Evolutionary conservation across 2,888 invertebrate genomes (phyloP).

Genomic region (Tetragonula carbonaria): DNA sequence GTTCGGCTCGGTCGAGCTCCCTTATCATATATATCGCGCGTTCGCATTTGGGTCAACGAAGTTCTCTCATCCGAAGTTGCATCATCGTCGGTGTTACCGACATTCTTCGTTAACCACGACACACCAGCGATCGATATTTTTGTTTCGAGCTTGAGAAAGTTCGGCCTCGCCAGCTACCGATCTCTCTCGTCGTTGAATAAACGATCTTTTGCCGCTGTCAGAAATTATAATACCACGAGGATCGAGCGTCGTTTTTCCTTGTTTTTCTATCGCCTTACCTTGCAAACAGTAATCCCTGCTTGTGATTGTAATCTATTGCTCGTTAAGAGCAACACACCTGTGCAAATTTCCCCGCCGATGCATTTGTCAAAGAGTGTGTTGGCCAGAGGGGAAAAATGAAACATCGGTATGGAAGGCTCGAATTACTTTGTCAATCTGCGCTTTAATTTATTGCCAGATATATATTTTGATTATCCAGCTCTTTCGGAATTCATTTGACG

Average conservation of each 20-base stretch:
- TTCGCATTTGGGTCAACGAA: conserved; percentile 51
- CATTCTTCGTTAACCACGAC: conserved; percentile 21
- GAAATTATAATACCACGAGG: background rate
- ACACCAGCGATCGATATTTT: conserved; percentile 44
- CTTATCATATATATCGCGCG: conserved; percentile 10
- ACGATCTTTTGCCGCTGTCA: background rate
- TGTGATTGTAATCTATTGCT: background rate
- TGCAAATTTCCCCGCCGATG: background rate
- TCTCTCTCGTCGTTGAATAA: background rate
- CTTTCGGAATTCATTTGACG: background rate
- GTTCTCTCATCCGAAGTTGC: conserved; percentile 41
- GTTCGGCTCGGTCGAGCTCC: background rate
- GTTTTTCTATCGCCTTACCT: no score
- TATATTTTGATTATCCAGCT: background rate
- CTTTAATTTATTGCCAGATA: background rate
- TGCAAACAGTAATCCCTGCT: background rate
- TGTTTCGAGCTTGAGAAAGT: conserved; percentile 18
- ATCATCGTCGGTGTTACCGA: conserved; percentile 11
- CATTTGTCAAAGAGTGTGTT: background rate
- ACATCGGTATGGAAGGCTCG: background rate
- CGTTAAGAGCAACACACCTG: background rate
- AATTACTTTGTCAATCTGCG: background rate
- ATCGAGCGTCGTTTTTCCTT: background rate
- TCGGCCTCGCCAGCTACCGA: background rate
- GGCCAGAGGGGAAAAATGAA: background rate